Percentiles rank a stretch among this genome's conserved stretches.
Conservation (phyloP, 2,888 invertebrate species). For the Escarpia spicata region DNA sequence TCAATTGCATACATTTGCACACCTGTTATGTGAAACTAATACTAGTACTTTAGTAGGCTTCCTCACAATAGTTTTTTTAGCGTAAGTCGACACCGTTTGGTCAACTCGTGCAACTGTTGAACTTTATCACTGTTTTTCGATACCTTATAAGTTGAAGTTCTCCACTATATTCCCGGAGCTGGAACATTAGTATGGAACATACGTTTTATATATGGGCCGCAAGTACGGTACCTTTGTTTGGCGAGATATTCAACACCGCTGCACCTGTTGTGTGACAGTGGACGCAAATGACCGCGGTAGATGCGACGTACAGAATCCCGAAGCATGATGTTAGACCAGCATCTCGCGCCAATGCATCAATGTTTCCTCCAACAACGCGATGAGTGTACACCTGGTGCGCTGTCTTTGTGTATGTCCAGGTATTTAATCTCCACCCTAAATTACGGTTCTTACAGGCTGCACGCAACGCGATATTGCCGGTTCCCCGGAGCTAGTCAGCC, state of each 20-base stretch:
- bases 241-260: not conserved
- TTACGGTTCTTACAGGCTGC: not conserved
- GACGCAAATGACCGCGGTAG: not conserved
- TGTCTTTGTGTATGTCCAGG: not conserved
- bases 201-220: not conserved
- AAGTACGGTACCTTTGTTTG: not conserved
- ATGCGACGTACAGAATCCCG: not conserved
- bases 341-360: not conserved
- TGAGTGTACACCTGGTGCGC: not conserved
- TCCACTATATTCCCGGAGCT: not conserved
- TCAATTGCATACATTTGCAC: not conserved
- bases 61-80: not conserved
- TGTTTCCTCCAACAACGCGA: not conserved
- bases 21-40: too few species aligned
- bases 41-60: too few species aligned
- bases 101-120: not conserved
- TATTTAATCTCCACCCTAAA: not conserved
- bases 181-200: not conserved
- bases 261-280: not conserved
- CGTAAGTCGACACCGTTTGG: not conserved
- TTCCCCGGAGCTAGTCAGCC: not conserved
- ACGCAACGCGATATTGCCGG: not conserved
- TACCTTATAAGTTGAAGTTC: not conserved
- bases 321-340: not conserved
- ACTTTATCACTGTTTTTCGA: not conserved